Conservation (phyloP, 30 jellyfish, hydroid and myxozoan genomes). For the Aurelia aurita complex sp. Pacific region DNA sequence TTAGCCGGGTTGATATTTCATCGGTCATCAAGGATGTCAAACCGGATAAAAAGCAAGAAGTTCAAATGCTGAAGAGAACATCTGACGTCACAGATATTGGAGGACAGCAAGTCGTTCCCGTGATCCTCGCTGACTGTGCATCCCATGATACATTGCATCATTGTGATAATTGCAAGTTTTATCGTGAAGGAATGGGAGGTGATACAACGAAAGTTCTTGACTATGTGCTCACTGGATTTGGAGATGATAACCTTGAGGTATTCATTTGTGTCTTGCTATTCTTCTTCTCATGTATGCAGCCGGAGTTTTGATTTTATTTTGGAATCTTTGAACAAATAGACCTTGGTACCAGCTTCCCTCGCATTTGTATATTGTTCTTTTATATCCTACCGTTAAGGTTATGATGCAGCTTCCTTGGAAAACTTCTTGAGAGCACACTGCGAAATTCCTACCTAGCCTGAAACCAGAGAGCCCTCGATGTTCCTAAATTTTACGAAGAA, state of each 20-base stretch:
- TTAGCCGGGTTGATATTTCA: slow-evolving; percentile 77
- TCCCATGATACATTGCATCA: slow-evolving; percentile 86
- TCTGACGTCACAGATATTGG: slow-evolving; percentile 68
- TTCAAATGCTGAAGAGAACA: slow-evolving; percentile 57
- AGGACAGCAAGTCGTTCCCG: slow-evolving; percentile 81
- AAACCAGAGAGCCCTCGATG: too few species aligned
- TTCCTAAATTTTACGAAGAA: too few species aligned
- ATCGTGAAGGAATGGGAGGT: slow-evolving; percentile 90
- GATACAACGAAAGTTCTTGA: slow-evolving; percentile 55
- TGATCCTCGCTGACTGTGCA: slow-evolving; percentile 84
- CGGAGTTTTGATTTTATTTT: too few species aligned
- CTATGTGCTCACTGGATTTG: slow-evolving; percentile 45
- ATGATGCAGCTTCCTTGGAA: too few species aligned
- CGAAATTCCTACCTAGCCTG: too few species aligned
- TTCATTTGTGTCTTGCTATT: not conserved
- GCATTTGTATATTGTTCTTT: too few species aligned
- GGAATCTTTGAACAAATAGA: too few species aligned
- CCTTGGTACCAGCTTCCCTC: too few species aligned
- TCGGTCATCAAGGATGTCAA: slow-evolving; percentile 57
- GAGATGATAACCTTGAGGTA: slow-evolving; percentile 60
- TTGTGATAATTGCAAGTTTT: slow-evolving; percentile 91
- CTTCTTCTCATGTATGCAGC: not conserved
- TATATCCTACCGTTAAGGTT: too few species aligned
- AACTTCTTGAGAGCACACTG: too few species aligned
- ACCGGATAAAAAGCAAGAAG: slow-evolving; percentile 62